Base-by-base conservation (phyloP, 2,888 invertebrate genomes). In the Mycalesis mineus region DNA sequence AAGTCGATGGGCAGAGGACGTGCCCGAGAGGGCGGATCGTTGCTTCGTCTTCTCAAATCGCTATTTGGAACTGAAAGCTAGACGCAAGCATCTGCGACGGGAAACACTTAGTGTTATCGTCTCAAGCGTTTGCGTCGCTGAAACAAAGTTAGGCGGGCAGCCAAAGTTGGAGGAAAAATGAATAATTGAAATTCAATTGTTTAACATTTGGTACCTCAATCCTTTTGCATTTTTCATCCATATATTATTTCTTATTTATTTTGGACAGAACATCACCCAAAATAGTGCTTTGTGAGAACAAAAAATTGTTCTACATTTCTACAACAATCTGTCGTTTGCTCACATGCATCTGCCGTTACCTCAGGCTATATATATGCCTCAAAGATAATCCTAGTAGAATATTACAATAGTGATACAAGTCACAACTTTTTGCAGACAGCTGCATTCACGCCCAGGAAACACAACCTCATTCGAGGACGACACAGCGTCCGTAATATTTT, bases 41-140 rank as follows among this genome's bases (percentile, higher is more conserved):
- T 49, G 37, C 49, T 47, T 31, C 15, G 31, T 31, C 39, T 37
- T 37, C 22, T 28, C 28, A 49, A 49, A 49, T 49, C 37, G 37
- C 22, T 49, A 22, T 49, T 49, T 49, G 49, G 49, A 49, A 49
- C 28, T 49, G 49, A 49, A 14, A 39, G 39, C 28, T 13, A 49
- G 15, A 14, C 39, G 37, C 37, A 49, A 49, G 49, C 39, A 49
- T 28, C 36, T 37, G 39, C 49, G 49, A 49, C 28, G 37, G 49
- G 9, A 39, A 36, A 49, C 49, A 49, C 49, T 49, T 39, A 39
- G 14, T 28, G 39, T 49, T 39, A 49, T 49, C 49, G 13, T 49
- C 13, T 28, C 22, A 8, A 39, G 28, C 37, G 14, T 49, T 49
- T 39, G 37, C 39, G 49, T 37, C 49, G 49, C 39, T 39, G 49